phyloP scores from a whole-genome alignment of 2,797 vertebrate genomes.

The Enoplosus armatus region DNA sequence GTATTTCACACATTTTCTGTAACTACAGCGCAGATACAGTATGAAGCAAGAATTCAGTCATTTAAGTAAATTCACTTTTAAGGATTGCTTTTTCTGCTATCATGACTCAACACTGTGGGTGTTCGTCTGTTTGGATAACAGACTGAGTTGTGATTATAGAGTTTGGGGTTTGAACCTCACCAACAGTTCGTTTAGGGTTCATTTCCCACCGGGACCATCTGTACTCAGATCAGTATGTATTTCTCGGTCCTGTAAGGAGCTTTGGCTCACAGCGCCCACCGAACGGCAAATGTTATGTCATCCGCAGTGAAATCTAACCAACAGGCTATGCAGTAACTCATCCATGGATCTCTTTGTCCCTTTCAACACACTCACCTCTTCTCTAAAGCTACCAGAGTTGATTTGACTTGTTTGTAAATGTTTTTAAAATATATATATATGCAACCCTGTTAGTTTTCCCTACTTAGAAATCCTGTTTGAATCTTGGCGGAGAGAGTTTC shows the following conservation, averaged over 20 bases:
- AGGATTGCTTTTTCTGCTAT: conserved; percentile 1
- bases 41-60: conserved; percentile 17
- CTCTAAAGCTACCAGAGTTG: conserved; percentile 39
- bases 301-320: conserved; percentile 35
- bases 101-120: background rate
- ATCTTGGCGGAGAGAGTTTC: conserved; percentile 58
- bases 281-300: conserved; percentile 34
- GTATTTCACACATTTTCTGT: background rate
- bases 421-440: conserved; percentile 55
- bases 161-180: conserved; percentile 21
- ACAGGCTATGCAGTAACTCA: conserved; percentile 75
- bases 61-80: background rate
- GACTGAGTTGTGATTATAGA: conserved; percentile 18
- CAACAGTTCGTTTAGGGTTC: conserved; percentile 7
- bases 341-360: conserved; percentile 22
- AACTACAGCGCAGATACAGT: background rate
- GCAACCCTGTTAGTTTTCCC: conserved; percentile 45
- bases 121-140: conserved; percentile 32
- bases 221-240: conserved; percentile 36
- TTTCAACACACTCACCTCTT: conserved; percentile 25
- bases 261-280: conserved; percentile 28
- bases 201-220: conserved; percentile 53
- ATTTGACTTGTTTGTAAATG: conserved; percentile 49
- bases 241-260: conserved; percentile 26
- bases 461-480: conserved; percentile 57